Evolutionary conservation across 2,113 vertebrate genomes (phyloP).

Genomic region (Protomyctophum bolini): DNA sequence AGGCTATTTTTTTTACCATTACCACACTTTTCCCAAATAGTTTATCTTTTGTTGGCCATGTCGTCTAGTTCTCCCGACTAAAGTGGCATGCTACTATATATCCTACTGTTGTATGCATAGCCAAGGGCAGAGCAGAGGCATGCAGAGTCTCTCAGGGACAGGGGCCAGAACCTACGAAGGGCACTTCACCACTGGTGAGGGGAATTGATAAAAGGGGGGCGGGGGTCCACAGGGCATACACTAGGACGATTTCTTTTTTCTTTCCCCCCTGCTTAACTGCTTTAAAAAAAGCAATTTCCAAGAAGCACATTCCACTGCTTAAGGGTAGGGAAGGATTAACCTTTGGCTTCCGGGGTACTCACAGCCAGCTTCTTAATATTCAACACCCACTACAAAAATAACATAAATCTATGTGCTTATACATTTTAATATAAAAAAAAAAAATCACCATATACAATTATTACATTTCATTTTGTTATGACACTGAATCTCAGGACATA

Average conservation of each 20-base stretch:
- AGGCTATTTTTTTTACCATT: conserved; percentile 74
- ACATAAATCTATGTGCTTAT: no score
- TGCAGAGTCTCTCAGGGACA: conserved; percentile 30
- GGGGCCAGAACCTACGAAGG: conserved; percentile 14
- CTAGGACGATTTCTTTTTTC: no score
- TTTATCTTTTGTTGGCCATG: conserved; percentile 63
- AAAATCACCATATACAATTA: no score
- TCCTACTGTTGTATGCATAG: conserved; percentile 39
- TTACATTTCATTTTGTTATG: no score
- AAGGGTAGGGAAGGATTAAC: conserved; percentile 4
- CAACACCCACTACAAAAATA: no score
- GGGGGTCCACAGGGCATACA: no score
- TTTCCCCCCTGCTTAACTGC: not conserved
- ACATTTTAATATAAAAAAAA: no score
- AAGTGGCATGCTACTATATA: conserved; percentile 36
- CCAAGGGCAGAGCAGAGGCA: conserved; percentile 38
- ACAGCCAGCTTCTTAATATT: not conserved
- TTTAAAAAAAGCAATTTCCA: conserved; percentile 17
- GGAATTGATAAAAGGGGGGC: conserved; percentile 8
- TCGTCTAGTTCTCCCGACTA: conserved; percentile 36
- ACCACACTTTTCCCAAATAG: conserved; percentile 63
- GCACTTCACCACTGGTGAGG: conserved; percentile 17
- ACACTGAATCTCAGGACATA: no score
- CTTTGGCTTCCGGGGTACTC: not conserved
- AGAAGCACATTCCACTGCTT: not conserved